phyloP scores from a whole-genome alignment of 2,797 vertebrate genomes.

The Pseudochirops corinnae region DNA sequence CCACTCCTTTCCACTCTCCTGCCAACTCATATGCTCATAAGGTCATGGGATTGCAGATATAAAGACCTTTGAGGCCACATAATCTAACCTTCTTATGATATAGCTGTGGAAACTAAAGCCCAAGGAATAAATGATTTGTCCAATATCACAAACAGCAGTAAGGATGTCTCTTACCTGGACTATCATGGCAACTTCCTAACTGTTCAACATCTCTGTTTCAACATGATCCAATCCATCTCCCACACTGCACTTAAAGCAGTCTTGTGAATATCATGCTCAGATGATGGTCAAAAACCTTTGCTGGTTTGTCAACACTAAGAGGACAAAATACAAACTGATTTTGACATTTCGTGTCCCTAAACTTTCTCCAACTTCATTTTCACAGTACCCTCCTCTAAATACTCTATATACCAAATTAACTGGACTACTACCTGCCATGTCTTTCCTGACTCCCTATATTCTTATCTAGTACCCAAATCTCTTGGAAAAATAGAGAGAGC shows the following conservation, averaged over 20 bases:
- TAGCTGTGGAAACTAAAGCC: not conserved
- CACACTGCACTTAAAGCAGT: not conserved
- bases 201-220: not conserved
- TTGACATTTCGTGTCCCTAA: not conserved
- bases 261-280: not conserved
- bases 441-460: not conserved
- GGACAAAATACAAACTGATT: not conserved
- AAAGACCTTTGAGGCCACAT: not conserved
- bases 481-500: not conserved
- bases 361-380: not conserved
- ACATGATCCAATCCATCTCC: not conserved
- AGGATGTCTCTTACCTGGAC: not conserved
- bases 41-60: no score
- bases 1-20: not conserved
- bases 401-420: not conserved
- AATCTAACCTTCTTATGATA: not conserved
- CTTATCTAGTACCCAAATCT: not conserved
- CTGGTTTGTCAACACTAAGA: not conserved
- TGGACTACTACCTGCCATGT: not conserved
- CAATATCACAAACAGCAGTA: not conserved
- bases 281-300: not conserved
- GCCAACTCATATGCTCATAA: no score
- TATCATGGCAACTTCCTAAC: not conserved
- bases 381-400: not conserved
- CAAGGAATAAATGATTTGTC: not conserved